Percentiles rank a stretch among this genome's conserved stretches.
phyloP scores from a whole-genome alignment of 2,797 vertebrate species.

The Gadopsis bispinosus region DNA sequence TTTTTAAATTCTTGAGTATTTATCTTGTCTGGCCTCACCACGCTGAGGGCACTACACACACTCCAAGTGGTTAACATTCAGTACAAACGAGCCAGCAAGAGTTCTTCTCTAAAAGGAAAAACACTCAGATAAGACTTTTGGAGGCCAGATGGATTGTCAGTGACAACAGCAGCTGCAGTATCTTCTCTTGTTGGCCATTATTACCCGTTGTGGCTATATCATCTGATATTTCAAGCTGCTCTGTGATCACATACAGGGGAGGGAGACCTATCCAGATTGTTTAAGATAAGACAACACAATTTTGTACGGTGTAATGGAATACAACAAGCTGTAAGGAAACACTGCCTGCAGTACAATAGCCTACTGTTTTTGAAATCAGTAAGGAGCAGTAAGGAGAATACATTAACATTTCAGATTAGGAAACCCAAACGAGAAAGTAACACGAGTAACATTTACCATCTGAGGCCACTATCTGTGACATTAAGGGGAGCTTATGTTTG shows the following conservation, averaged over 20 bases:
- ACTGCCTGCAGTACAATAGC: constrained; percentile 18
- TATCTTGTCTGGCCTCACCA: background rate
- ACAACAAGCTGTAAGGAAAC: constrained; percentile 15
- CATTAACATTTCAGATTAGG: constrained; percentile 8
- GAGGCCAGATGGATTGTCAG: background rate
- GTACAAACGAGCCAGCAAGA: background rate
- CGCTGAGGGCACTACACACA: background rate
- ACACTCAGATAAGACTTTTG: background rate
- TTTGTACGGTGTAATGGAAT: constrained; percentile 8
- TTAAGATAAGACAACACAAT: constrained; percentile 9
- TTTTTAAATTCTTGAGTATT: background rate
- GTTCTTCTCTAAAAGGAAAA: background rate
- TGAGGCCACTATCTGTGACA: background rate
- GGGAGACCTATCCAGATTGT: background rate
- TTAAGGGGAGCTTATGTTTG: background rate
- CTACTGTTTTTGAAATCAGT: constrained; percentile 10
- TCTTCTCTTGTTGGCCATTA: background rate
- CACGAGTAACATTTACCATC: background rate
- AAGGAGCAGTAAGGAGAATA: background rate
- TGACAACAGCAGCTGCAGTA: background rate
- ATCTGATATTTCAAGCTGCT: background rate
- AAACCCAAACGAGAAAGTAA: background rate
- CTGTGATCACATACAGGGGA: background rate
- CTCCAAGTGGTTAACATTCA: background rate
- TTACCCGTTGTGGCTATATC: constrained; percentile 3